Percentiles rank a stretch among this genome's conserved stretches.
phyloP scores from a whole-genome alignment of 2,888 invertebrate genomes.

The Abscondita cerata region DNA sequence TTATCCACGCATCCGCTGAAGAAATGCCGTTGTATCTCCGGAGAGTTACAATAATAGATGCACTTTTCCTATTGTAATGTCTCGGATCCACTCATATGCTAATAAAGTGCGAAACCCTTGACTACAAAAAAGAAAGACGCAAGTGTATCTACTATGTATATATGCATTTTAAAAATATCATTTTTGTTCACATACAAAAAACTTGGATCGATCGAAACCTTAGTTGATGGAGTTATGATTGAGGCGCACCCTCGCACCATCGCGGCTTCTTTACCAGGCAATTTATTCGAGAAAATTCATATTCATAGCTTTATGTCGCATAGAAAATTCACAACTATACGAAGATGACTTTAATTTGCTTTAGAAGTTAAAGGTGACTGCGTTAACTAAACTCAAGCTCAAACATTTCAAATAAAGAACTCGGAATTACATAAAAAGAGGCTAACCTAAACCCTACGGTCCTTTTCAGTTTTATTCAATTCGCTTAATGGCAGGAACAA shows the following conservation, averaged over 20 bases:
- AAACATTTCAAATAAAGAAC: slow-evolving; percentile 12
- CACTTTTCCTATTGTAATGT: slow-evolving; percentile 40
- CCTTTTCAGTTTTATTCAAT: slow-evolving; percentile 24
- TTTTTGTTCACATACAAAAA: slow-evolving; percentile 25
- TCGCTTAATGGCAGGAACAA: slow-evolving; percentile 20
- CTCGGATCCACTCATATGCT: slow-evolving; percentile 26
- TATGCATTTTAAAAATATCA: slow-evolving; percentile 32
- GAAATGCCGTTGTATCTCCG: slow-evolving; percentile 34
- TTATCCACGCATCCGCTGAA: slow-evolving; percentile 33
- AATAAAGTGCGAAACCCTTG: slow-evolving; percentile 17
- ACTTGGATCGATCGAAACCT: slow-evolving; percentile 26
- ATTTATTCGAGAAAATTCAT: slow-evolving; percentile 36
- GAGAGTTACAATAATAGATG: slow-evolving; percentile 43
- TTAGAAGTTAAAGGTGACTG: slow-evolving; percentile 14
- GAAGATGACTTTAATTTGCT: slow-evolving; percentile 21
- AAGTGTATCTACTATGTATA: slow-evolving; percentile 18
- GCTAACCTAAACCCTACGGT: slow-evolving; percentile 18
- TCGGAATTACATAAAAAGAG: slow-evolving; percentile 13
- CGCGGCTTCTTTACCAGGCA: slow-evolving; percentile 34
- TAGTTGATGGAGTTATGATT: slow-evolving; percentile 37
- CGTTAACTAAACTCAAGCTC: slow-evolving; percentile 15
- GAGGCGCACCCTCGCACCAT: slow-evolving; percentile 32
- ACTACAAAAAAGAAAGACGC: slow-evolving; percentile 8
- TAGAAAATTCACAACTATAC: slow-evolving; percentile 29
- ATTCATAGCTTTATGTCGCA: slow-evolving; percentile 35